These are phyloP conservation scores for Hyposmocoma kahamanoa DNA, from an alignment of 1,140 invertebrate species.

Conservation along the genomic window DNA sequence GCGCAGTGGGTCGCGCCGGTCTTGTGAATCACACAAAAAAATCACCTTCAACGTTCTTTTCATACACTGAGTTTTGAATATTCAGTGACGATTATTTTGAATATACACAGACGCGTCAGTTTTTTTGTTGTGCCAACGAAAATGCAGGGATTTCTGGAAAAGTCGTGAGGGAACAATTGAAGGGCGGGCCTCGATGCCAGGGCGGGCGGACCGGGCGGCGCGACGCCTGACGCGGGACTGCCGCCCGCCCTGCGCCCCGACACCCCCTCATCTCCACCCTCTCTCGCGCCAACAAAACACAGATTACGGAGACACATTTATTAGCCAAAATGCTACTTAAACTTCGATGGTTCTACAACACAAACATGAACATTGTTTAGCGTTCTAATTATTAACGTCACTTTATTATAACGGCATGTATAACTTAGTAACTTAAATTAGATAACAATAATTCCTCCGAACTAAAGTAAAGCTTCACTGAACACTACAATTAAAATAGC, in stretches of 20 bases:
- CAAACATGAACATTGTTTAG: conserved; percentile 25
- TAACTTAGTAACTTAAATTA: not conserved
- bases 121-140: too few relatives aligned
- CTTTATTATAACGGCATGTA: too few relatives aligned
- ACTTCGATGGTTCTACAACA: conserved; percentile 44
- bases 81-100: too few relatives aligned
- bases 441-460: too few relatives aligned
- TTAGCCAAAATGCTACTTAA: conserved; percentile 62
- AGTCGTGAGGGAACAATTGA: conserved; percentile 20
- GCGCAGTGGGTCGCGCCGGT: conserved; percentile 54
- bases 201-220: conserved; percentile 40
- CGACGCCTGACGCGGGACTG: conserved; percentile 64
- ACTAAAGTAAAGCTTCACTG: too few relatives aligned
- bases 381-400: conserved; percentile 8
- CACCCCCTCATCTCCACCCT: conserved; percentile 22
- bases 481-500: too few relatives aligned
- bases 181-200: conserved; percentile 25
- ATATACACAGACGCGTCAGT: too few relatives aligned
- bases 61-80: too few relatives aligned
- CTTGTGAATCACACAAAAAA: conserved; percentile 33
- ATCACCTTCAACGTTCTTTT: conserved; percentile 28
- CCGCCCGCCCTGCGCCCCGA: conserved; percentile 32
- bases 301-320: conserved; percentile 59
- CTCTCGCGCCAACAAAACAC: conserved; percentile 57
- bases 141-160: not conserved